Evolutionary conservation across 1,140 invertebrate genomes (phyloP).

Genomic region (Bombyx mandarina): DNA sequence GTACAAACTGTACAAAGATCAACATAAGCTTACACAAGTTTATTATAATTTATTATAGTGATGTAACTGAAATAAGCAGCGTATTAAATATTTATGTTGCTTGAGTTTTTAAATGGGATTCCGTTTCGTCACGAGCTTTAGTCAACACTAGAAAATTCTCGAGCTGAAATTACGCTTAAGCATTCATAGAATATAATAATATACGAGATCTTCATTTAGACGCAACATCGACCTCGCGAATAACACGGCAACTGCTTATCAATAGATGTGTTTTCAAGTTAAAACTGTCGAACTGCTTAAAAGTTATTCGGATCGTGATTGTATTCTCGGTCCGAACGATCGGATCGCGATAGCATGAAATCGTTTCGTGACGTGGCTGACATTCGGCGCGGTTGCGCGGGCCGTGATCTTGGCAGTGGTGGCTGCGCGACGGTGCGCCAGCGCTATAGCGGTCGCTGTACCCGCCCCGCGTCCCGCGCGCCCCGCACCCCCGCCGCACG

Average conservation of each 20-base stretch:
- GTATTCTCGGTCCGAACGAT: slow-evolving; percentile 48
- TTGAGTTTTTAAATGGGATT: slow-evolving; percentile 1
- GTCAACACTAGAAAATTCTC: slow-evolving; percentile 8
- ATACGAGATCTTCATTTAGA: too few relatives aligned
- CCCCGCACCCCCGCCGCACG: slow-evolving; percentile 13
- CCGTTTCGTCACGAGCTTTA: not conserved
- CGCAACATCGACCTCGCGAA: too few relatives aligned
- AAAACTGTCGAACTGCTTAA: too few relatives aligned
- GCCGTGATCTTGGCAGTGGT: slow-evolving; percentile 69
- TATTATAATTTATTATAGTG: not conserved
- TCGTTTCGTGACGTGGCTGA: slow-evolving; percentile 63
- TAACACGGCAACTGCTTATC: too few relatives aligned
- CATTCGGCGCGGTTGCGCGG: slow-evolving; percentile 58
- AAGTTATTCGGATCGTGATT: slow-evolving; percentile 27
- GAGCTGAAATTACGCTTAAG: slow-evolving; percentile 4
- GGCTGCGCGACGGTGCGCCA: slow-evolving; percentile 39
- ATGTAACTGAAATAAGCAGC: not conserved
- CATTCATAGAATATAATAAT: not conserved
- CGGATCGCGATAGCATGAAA: slow-evolving; percentile 53
- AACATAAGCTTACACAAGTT: too few relatives aligned
- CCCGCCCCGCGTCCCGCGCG: slow-evolving; percentile 27
- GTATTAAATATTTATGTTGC: slow-evolving; percentile 2
- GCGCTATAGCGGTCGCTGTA: slow-evolving; percentile 54
- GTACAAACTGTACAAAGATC: too few relatives aligned
- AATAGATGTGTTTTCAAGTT: too few relatives aligned